Evolutionary conservation across 2,113 vertebrate species (phyloP), one percentile per base, ranked within the genome.

Genomic region (Gnathonemus echidnorhynchus): DNA sequence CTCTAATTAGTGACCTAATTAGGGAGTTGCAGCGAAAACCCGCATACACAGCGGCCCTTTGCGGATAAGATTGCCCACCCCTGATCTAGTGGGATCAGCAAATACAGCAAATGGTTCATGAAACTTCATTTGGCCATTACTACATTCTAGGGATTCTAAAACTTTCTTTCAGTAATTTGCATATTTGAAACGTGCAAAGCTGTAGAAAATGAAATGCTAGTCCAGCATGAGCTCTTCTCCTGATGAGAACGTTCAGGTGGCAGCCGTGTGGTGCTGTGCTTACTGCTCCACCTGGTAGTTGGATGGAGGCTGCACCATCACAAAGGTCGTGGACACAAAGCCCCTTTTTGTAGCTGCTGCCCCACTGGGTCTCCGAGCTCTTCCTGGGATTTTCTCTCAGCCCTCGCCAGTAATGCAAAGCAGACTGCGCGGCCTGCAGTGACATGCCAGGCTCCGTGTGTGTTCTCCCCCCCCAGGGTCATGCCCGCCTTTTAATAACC

Each of bases 311-410:
- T 52, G 9, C 21, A 19, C 21, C 35, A 6, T 52, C 49, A 52
- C 48, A 39, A 39, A 56, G 77, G 50, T 85, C 1, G 5, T 13
- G 35, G 15, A 84, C 46, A 77, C 62, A 87, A 56, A 56, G 31
- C 86, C 27, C 50, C 50, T 35, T 56, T 87, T 52, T 45, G 50
- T n/a, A 17, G 48, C 35, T 45, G 39, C 2, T 56, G 21, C 48
- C 31, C n/a, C 50, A 19, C 31, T 5, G 27, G 50, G 48, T 56
- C 48, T 15, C 86, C 2, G 50, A 87, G 86, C n/a, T 56, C 31
- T 87, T 53, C 49, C 50, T n/a, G 48, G 27, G 50, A 87, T 87
- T 87, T 87, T 87, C 86, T 87, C 50, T 87, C 49, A 87, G 86
- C 86, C 50, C n/a, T 19, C 17, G 3, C 31, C 50, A 53, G 50